Percentiles rank a stretch among this genome's conserved stretches.
Evolutionary conservation across 2,113 vertebrate species (phyloP).

Genomic region (Marmota flaviventris): DNA sequence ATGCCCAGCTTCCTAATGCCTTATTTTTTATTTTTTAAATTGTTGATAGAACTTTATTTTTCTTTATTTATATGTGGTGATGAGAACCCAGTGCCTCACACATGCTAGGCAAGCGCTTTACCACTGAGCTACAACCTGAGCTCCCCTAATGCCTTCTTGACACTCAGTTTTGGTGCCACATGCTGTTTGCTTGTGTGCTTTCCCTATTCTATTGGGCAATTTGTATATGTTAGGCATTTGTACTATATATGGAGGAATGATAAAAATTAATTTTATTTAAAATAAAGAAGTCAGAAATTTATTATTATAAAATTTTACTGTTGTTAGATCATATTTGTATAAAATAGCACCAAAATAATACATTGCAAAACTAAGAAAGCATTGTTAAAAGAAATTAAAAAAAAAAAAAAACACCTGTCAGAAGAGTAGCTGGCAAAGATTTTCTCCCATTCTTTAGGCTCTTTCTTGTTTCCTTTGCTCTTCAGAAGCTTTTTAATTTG

Average conservation of each 20-base stretch:
- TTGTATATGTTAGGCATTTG: not conserved
- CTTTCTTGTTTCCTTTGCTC: too few species aligned
- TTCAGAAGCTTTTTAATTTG: too few species aligned
- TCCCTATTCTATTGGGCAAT: not conserved
- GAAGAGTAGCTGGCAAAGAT: too few species aligned
- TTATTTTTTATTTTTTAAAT: not conserved
- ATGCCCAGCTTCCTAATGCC: not conserved
- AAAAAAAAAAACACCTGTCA: not conserved
- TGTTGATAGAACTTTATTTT: too few species aligned
- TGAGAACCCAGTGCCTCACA: too few species aligned
- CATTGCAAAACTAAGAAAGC: conserved; percentile 9
- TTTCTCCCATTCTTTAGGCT: too few species aligned
- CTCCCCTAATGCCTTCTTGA: not conserved
- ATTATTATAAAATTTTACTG: not conserved
- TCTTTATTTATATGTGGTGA: too few species aligned
- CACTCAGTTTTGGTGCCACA: not conserved
- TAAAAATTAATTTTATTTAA: conserved; percentile 46
- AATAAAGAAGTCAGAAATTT: not conserved
- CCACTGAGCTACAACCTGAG: too few species aligned
- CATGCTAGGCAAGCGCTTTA: too few species aligned
- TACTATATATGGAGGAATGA: not conserved
- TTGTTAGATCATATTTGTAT: not conserved
- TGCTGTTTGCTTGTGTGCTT: not conserved
- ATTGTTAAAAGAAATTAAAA: not conserved
- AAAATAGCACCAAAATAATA: not conserved